Base-by-base conservation (phyloP, 2,113 vertebrate genomes). In the Jacana jacana region DNA sequence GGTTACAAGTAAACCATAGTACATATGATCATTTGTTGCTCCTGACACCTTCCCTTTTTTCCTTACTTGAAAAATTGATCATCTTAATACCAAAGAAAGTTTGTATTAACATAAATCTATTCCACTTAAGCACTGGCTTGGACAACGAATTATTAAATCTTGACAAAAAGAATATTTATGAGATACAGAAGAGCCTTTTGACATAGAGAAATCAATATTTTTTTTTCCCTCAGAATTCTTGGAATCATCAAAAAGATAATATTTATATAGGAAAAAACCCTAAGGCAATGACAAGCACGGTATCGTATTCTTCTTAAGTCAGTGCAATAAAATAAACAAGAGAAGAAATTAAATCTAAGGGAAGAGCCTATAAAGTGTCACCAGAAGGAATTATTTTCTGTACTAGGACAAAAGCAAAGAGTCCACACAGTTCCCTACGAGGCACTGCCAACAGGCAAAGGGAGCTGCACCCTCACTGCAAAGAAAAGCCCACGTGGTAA, bases 101-200 rank as follows among this genome's bases (percentile, higher is more conserved):
- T 82, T 94, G 61, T 87, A 95, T 97, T 96, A 95, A 91, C 83
- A 89, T 95, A 97, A 96, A 97, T 97, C 96, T 95, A 90, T 95
- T 96, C 89, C 78, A 95, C 75, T 95, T 94, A 95, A 92, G 92
- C 88, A 91, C 48, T 81, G 55, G 73, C 94, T 97, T 89, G 28
- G 79, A 91, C 70, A 91, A 96, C 14, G 31, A 94, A 96, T 94
- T 79, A 97, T 87, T 95, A 96, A 66, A 95, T 66, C 76, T 79
- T 95, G 57, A 97, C 97, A 97, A 95, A 92, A 97, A 92, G 84
- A 96, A 39, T 97, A 97, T 95, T 97, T 95, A 95, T 85, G 84
- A 88, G 82, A 60, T 66, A 68, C 19, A 78, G 85, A 89, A 97
- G 82, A 96, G 82, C 68, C 91, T 95, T 98, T 66, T 97, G 91